Conservation (phyloP, 2,888 invertebrate genomes). For the Blastobasis adustella region DNA sequence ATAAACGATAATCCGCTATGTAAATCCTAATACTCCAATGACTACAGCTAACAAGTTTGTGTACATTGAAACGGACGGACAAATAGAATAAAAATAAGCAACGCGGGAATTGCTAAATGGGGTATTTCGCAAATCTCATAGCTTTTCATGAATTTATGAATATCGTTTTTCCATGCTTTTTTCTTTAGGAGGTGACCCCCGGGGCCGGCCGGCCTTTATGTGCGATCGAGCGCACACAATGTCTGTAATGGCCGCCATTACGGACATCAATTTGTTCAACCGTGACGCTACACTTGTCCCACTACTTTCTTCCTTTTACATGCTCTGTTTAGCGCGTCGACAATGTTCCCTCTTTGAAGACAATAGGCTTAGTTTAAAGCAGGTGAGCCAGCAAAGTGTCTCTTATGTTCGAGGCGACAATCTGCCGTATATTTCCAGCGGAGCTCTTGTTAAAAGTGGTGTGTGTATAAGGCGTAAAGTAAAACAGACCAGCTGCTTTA, state of each 20-base stretch:
- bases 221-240: constrained; percentile 61
- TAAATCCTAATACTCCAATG: constrained; percentile 1
- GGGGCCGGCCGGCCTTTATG: constrained; percentile 42
- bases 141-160: constrained; percentile 47
- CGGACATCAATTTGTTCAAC: constrained; percentile 56
- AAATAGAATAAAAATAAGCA: constrained; percentile 35
- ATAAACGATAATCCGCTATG: constrained; percentile 20
- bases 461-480: constrained; percentile 4
- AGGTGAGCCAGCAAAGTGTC: background rate
- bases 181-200: constrained; percentile 40
- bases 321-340: constrained; percentile 36
- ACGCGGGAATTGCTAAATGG: constrained; percentile 28
- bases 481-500: constrained; percentile 9
- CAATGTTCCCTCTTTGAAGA: constrained; percentile 15
- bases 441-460: background rate
- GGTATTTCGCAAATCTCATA: constrained; percentile 31
- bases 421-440: constrained; percentile 1
- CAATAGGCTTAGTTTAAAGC: background rate
- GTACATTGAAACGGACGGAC: constrained; percentile 23
- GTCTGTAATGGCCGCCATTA: constrained; percentile 61
- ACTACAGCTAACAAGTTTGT: constrained; percentile 21
- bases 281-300: constrained; percentile 56
- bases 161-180: constrained; percentile 45
- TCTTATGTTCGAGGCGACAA: background rate
- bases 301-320: constrained; percentile 40